Conservation (phyloP, 2,888 invertebrate species). For the Bellardia pandia region DNA sequence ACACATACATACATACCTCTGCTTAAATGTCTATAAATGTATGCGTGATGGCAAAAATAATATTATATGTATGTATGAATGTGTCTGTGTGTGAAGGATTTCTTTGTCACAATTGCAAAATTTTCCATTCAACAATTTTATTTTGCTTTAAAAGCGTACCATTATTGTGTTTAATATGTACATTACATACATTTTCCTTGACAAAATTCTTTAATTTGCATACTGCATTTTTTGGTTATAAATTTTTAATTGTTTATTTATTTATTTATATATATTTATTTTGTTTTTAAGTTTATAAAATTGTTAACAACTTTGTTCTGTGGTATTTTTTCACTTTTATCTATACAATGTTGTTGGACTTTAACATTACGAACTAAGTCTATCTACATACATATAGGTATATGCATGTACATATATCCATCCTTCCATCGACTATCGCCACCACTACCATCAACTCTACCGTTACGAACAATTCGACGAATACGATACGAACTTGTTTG, state of each 20-base stretch:
- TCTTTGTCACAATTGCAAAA: conserved; percentile 23
- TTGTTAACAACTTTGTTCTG: conserved; percentile 9
- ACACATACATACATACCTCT: not conserved
- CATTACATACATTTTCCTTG: not conserved
- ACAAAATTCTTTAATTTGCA: not conserved
- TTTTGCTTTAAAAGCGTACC: conserved; percentile 10
- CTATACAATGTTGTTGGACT: conserved; percentile 50
- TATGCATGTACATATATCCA: too few species aligned
- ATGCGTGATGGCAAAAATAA: not conserved
- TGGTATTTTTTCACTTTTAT: conserved; percentile 51
- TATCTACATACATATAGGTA: conserved; percentile 14
- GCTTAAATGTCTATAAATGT: not conserved
- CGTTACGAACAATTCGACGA: conserved; percentile 34
- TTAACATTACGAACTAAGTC: conserved; percentile 37
- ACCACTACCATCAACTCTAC: conserved; percentile 26
- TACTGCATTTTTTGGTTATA: not conserved
- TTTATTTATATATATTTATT: not conserved
- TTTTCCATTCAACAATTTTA: conserved; percentile 21
- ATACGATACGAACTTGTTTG: conserved; percentile 18
- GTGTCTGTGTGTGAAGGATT: conserved; percentile 14
- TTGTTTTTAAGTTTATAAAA: conserved; percentile 6
- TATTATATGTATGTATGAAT: too few species aligned
- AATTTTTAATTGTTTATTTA: not conserved
- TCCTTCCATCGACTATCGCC: not conserved
- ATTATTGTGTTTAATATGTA: not conserved